Percentiles rank a stretch among this genome's conserved stretches.
Conservation (phyloP, 2,797 vertebrate genomes). For the Pteronotus mesoamericanus region DNA sequence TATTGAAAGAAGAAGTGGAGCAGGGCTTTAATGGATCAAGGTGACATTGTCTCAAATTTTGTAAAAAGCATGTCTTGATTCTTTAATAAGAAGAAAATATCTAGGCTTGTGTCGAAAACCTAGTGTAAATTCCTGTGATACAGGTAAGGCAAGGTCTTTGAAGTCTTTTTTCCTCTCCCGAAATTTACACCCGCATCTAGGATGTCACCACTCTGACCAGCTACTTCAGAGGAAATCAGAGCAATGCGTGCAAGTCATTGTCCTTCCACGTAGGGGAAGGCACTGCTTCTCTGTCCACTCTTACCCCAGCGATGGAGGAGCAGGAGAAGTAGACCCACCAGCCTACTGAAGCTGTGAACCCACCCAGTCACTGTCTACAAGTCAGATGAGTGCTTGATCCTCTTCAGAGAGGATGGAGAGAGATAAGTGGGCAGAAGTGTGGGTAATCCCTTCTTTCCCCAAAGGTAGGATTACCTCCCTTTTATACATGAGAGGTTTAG, state of each 20-base stretch:
- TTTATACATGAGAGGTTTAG: neutral
- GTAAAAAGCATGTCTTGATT: constrained; percentile 26
- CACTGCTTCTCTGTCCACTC: neutral
- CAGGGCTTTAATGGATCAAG: neutral
- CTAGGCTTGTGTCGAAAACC: constrained; percentile 7
- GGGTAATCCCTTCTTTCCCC: neutral
- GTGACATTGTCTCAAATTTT: neutral
- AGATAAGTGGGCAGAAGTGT: neutral
- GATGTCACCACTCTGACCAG: neutral
- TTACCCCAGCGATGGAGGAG: neutral
- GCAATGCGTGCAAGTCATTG: neutral
- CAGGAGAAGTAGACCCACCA: neutral
- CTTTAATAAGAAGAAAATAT: constrained; percentile 24
- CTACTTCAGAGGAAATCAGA: neutral
- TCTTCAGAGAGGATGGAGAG: neutral
- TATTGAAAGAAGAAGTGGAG: neutral
- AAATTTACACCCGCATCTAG: constrained; percentile 11
- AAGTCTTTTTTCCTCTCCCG: neutral
- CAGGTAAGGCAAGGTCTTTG: neutral
- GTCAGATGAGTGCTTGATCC: neutral
- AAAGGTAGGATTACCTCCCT: neutral
- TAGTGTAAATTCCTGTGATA: neutral
- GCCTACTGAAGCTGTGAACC: neutral
- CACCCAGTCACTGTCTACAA: neutral
- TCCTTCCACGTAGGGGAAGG: neutral